Base-by-base conservation (phyloP, 2,888 invertebrate species). In the Philereme transversata region DNA sequence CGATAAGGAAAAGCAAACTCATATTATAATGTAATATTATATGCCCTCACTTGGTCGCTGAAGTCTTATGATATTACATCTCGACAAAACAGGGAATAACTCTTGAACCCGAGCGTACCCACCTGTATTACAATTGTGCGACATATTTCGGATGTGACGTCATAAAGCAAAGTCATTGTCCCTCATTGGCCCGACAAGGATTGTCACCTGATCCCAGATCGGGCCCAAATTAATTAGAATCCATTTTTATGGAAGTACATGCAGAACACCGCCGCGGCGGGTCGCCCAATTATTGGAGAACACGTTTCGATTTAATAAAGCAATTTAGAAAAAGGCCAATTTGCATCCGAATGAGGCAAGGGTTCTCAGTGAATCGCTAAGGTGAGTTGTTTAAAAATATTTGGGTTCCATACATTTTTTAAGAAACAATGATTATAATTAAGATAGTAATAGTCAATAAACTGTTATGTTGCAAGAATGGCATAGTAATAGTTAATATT, bases 281-380 rank as follows among this genome's bases (percentile, higher is more conserved):
- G 22, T 22, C 22, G 70, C 72, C 72, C 83, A 81, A 83, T 85
- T 87, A 89, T 88, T 86, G 86, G 82, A 75, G 82, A 83, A 86
- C 88, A 88, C 87, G 88, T 86, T 87, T 83, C 84, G 80, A 84
- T 89, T 88, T 88, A 88, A 88, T 89, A 87, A 88, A 89, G 88
- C 84, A 87, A 89, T 89, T 89, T 88, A 84, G 84, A 85, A 88
- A 88, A 88, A 87, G 77, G 78, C 69, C 84, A 81, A 88, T 89
- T 90, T 86, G 84, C 86, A 86, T 87, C 71, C 70, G 78, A 88
- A 86, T 81, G 82, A 84, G 84, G 76, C 75, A 84, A 85, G 85
- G 86, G 87, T 86, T 84, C 60, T 35, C 11, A 38, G 47, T 9
- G 9, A 10, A n/a, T 4, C 5, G 41, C 10, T 10, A 48, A 34